Evolutionary conservation across 2,888 invertebrate species (phyloP), one percentile per base, ranked within the genome.

Genomic region (Zaprionus lineosus): DNA sequence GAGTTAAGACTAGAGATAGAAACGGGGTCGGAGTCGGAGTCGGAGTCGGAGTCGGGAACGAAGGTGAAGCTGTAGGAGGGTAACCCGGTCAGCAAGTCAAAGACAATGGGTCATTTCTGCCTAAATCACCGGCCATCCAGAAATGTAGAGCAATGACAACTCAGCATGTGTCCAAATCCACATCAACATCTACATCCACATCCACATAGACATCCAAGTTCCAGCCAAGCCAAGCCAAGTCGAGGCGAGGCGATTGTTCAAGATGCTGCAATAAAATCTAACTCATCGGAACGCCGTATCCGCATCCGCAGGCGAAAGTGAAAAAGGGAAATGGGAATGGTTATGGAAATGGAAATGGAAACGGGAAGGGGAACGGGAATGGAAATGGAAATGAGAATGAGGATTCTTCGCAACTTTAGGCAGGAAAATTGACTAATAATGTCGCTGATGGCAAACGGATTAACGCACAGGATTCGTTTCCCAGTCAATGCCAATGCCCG

Each of bases 181-280:
- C 55, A 67, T 63, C 14, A 34, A 53, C 55, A 67, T 63, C 24
- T n/a, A 24, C n/a, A 40, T 61, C 14, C 39, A 53, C 59, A 67
- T 63, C 33, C 46, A 50, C 31, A 21, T 7, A 29, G 3, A 3
- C 29, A 44, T 34, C 60, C 58, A 14, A 26, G 28, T 47, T 21
- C 5, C 15, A 15, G 2, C 6, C 2, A 11, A 9, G n/a, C n/a
- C n/a, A n/a, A n/a, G n/a, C n/a, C n/a, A n/a, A n/a, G n/a, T n/a
- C n/a, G n/a, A n/a, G n/a, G n/a, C n/a, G 31, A 24, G 39, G 41
- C 66, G 88, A 87, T 87, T 87, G 87, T 87, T 86, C 86, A 88
- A 88, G 88, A 88, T 88, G 88, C 87, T 66, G 88, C 87, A 88
- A 88, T 88, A 88, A 88, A 88, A 81, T 86, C 87, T 83, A 88